phyloP scores from a whole-genome alignment of 2,113 vertebrate genomes.

The Nannobrachium achirus region DNA sequence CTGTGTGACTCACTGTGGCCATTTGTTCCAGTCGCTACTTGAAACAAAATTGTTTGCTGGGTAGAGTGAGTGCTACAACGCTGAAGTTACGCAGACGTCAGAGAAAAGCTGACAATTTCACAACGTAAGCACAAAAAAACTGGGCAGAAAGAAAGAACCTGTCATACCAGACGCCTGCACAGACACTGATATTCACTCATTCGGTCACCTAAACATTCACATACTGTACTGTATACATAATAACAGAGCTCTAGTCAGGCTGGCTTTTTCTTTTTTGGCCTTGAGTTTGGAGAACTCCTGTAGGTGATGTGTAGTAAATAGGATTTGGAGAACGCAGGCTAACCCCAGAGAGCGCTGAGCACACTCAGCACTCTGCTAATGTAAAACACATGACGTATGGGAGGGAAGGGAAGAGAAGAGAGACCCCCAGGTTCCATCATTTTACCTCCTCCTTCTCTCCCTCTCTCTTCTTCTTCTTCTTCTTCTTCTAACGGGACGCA shows the following conservation, averaged over 20 bases:
- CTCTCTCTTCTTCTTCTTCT: constrained; percentile 41
- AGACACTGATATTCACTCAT: background rate
- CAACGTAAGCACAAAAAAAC: background rate
- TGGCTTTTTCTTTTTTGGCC: too few species aligned
- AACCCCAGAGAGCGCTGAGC: constrained; percentile 20
- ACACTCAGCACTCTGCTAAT: constrained; percentile 48
- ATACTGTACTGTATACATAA: background rate
- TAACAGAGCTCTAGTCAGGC: background rate
- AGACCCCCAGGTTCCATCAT: constrained; percentile 41
- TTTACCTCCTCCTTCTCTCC: constrained; percentile 26
- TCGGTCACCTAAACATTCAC: background rate
- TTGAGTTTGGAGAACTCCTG: background rate
- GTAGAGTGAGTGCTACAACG: too few species aligned
- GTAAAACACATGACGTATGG: constrained; percentile 54
- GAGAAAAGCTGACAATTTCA: background rate
- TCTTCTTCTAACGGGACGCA: constrained; percentile 39
- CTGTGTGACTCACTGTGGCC: constrained; percentile 16
- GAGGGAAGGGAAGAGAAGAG: constrained; percentile 11
- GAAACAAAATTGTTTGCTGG: background rate
- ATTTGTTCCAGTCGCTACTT: constrained; percentile 5
- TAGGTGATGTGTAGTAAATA: constrained; percentile 31
- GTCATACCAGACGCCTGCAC: constrained; percentile 1
- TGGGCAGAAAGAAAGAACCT: background rate
- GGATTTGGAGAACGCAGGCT: constrained; percentile 20
- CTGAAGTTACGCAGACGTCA: background rate